Conservation (phyloP, 2,888 invertebrate genomes). For the Thymelicus lineola region DNA sequence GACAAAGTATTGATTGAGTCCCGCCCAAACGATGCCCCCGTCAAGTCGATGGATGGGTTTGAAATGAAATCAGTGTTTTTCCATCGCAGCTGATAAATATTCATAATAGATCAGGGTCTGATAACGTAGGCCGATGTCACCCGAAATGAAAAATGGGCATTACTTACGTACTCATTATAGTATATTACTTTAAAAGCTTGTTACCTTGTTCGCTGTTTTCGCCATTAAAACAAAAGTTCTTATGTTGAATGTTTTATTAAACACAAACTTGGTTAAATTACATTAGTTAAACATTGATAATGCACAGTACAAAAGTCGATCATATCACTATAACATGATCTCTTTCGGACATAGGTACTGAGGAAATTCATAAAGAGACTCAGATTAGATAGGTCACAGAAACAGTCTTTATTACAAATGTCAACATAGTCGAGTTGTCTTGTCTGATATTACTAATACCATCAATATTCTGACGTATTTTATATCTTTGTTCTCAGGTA, state of each 20-base stretch:
- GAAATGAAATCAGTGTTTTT: conserved; percentile 69
- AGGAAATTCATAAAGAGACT: too few species aligned
- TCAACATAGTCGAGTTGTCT: too few species aligned
- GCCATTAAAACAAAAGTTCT: neutral
- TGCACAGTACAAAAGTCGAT: too few species aligned
- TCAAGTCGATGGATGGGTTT: conserved; percentile 41
- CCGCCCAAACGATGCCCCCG: conserved; percentile 40
- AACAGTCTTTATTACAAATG: too few species aligned
- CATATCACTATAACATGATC: too few species aligned
- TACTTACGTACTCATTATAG: neutral
- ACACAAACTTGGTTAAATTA: too few species aligned
- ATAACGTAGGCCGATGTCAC: conserved; percentile 61
- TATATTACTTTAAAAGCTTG: neutral
- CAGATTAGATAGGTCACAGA: too few species aligned
- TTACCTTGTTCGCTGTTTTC: neutral
- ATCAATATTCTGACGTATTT: neutral
- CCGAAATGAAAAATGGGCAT: conserved; percentile 49
- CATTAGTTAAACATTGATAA: too few species aligned
- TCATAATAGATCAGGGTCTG: conserved; percentile 65
- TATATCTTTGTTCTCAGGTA: conserved; percentile 51
- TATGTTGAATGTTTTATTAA: too few species aligned
- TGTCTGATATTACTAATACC: too few species aligned
- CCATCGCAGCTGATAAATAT: conserved; percentile 74
- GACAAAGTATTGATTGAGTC: conserved; percentile 52
- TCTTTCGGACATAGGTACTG: too few species aligned